phyloP scores from a whole-genome alignment of 2,113 vertebrate genomes.

The Brienomyrus brachyistius region DNA sequence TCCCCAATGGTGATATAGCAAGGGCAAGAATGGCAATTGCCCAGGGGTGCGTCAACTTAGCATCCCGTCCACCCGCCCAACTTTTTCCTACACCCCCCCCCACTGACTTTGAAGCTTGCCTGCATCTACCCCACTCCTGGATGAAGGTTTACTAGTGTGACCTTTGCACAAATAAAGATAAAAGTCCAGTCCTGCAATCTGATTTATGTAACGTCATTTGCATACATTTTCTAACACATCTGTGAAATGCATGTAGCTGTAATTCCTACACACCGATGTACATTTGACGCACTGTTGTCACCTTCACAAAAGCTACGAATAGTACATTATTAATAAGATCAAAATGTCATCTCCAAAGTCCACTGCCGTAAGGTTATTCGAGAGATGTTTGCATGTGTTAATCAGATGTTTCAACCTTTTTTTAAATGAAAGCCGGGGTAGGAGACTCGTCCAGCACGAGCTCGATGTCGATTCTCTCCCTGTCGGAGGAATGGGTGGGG shows the following conservation, averaged over 20 bases:
- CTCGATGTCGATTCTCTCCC: constrained; percentile 3
- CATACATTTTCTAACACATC: background rate
- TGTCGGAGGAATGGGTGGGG: background rate
- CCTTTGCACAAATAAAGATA: background rate
- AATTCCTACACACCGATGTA: background rate
- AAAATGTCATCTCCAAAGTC: background rate
- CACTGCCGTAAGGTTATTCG: background rate
- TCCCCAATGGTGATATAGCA: background rate
- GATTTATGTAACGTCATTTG: background rate
- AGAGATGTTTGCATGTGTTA: background rate
- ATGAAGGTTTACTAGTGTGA: background rate
- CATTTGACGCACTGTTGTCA: background rate
- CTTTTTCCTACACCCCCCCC: no score
- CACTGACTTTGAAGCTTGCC: background rate
- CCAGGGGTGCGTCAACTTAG: background rate
- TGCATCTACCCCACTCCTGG: background rate
- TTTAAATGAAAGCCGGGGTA: background rate
- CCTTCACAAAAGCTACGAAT: background rate
- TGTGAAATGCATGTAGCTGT: background rate
- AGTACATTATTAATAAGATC: background rate
- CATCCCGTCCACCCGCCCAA: no score
- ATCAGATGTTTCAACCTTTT: background rate
- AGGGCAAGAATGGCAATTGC: background rate
- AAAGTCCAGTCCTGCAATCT: background rate
- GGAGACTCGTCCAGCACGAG: background rate